Conservation (phyloP, 64 coral and sea anemone species). For the Stichodactyla helianthus region DNA sequence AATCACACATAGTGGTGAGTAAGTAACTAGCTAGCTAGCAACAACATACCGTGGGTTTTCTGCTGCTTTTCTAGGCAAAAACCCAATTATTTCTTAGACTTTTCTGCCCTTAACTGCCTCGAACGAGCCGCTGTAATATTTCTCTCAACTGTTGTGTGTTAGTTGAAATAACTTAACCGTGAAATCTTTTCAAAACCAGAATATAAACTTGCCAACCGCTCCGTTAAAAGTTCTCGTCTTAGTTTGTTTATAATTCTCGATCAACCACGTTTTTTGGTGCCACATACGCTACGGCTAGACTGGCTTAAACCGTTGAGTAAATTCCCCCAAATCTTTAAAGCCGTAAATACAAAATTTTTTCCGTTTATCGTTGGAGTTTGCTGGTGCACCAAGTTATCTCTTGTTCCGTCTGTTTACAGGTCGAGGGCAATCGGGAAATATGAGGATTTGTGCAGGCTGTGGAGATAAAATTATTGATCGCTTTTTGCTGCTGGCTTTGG, state of each 20-base stretch:
- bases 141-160: not conserved
- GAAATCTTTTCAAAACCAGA: not conserved
- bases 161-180: not conserved
- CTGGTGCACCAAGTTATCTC: not conserved
- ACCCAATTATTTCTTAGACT: not conserved
- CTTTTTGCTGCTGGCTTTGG: slow-evolving; percentile 79
- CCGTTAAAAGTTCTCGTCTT: not conserved
- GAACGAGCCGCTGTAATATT: not conserved
- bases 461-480: slow-evolving; percentile 86
- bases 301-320: not conserved
- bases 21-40: not conserved
- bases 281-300: not conserved
- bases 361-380: not conserved
- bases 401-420: slow-evolving; percentile 37
- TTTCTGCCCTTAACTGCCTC: not conserved
- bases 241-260: not conserved
- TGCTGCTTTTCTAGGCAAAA: not conserved
- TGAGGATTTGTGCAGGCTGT: slow-evolving; percentile 75
- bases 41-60: not conserved
- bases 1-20: not conserved
- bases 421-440: slow-evolving; percentile 52
- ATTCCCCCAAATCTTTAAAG: not conserved
- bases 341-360: not conserved
- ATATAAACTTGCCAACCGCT: not conserved
- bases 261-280: not conserved